Evolutionary conservation across 2,113 vertebrate species (phyloP).

Genomic region (sheep (Ovis aries)): ARS-UI_Ramb_v3.0 NC_056078.1:5143001-5143500

Average conservation of each 20-base stretch:
- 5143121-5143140: not conserved
- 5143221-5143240: not conserved
- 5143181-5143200: not conserved
- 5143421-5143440: not conserved
- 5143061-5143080: not conserved
- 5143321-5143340: not conserved
- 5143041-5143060: conserved; percentile 11
- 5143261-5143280: not conserved
- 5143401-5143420: not conserved
- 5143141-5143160: not conserved
- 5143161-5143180: not conserved
- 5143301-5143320: not conserved
- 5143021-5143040: not conserved
- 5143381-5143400: not conserved
- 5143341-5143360: not conserved
- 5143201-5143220: not conserved
- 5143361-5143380: not conserved
- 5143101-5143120: not conserved
- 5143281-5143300: not conserved
- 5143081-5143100: not conserved
- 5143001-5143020: not conserved
- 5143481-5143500: not conserved
- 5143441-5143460: not conserved
- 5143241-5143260: not conserved
- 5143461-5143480: not conserved